Evolutionary conservation across 2,113 vertebrate species (phyloP).

Genomic region (Prionailurus viverrinus): DNA sequence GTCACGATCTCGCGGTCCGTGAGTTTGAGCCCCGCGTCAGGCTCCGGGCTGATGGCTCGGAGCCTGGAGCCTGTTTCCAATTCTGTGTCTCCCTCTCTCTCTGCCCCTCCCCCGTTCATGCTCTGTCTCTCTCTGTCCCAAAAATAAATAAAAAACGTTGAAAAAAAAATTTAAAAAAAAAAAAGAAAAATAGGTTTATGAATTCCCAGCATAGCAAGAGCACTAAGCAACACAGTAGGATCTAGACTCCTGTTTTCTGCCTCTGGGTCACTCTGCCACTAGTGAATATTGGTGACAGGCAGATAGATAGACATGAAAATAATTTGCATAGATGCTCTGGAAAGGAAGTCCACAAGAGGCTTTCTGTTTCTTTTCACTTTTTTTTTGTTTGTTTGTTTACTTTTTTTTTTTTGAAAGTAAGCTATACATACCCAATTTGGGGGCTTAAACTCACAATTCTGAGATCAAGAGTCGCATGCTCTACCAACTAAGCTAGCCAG

Average conservation of each 20-base stretch:
- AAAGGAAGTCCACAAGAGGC: background rate
- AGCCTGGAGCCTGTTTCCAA: too few relatives aligned
- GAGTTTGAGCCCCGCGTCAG: too few relatives aligned
- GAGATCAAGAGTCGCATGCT: background rate
- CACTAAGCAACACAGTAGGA: background rate
- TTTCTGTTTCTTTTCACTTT: background rate
- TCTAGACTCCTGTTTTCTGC: background rate
- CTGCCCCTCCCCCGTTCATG: too few relatives aligned
- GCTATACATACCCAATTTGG: background rate
- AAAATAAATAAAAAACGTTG: too few relatives aligned
- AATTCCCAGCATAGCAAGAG: background rate
- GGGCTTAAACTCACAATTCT: background rate
- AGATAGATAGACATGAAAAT: constrained; percentile 36
- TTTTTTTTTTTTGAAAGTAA: background rate
- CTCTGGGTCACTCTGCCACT: background rate
- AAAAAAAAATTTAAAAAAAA: too few relatives aligned
- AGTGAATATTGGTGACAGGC: constrained; percentile 41
- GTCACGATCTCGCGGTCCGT: too few relatives aligned
- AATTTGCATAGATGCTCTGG: constrained; percentile 34
- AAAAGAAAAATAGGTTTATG: background rate
- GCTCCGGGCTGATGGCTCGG: too few relatives aligned
- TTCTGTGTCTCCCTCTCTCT: too few relatives aligned
- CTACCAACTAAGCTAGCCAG: background rate
- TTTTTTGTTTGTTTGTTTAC: background rate
- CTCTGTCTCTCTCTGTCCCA: too few relatives aligned